Evolutionary conservation across 2,113 vertebrate genomes (phyloP).

Genomic region (Entelurus aequoreus): DNA sequence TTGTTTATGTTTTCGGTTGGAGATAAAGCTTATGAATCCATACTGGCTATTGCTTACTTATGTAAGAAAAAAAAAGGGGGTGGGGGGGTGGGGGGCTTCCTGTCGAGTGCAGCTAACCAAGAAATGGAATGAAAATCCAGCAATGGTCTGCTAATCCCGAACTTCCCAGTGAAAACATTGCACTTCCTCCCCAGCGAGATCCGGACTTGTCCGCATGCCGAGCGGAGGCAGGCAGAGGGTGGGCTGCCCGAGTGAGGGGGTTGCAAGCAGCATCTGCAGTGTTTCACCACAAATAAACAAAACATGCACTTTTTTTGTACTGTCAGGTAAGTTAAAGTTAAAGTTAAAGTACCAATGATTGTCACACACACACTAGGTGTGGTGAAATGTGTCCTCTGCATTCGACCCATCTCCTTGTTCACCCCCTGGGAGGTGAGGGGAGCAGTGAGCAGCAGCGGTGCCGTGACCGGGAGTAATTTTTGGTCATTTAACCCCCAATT

Average conservation of each 20-base stretch:
- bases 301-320: not conserved
- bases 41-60: constrained; percentile 44
- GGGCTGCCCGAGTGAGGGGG: constrained; percentile 35
- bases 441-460: too few species aligned
- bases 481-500: too few species aligned
- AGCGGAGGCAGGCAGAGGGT: constrained; percentile 39
- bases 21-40: constrained; percentile 55
- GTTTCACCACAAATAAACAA: constrained; percentile 6
- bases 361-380: too few species aligned
- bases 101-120: constrained; percentile 47
- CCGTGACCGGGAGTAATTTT: too few species aligned
- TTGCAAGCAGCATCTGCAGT: constrained; percentile 29
- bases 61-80: constrained; percentile 38
- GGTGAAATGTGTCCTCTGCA: too few species aligned
- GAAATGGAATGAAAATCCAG: constrained; percentile 60
- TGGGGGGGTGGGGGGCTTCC: constrained; percentile 16
- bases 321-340: not conserved
- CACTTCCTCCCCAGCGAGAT: constrained; percentile 56
- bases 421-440: too few species aligned
- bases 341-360: too few species aligned
- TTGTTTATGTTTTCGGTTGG: constrained; percentile 28
- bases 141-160: constrained; percentile 56
- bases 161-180: constrained; percentile 66
- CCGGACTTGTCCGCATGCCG: constrained; percentile 41
- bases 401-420: too few species aligned